Evolutionary conservation across 2,113 vertebrate genomes (phyloP), one percentile per base, ranked within the genome.

Genomic region (Myrmophylax atrothorax): DNA sequence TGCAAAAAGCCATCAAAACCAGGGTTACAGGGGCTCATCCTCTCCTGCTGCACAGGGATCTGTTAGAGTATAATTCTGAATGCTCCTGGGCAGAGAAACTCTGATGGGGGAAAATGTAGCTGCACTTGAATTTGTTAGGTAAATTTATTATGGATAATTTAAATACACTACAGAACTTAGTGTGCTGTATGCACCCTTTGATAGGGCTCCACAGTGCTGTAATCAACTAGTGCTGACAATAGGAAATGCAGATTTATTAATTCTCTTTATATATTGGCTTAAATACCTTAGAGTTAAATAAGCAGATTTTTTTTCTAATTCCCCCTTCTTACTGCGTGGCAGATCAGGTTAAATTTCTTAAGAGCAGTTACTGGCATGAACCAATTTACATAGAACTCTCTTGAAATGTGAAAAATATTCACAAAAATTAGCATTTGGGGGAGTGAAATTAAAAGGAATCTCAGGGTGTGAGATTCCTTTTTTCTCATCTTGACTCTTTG

Each of bases 221-320:
- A 89, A 93, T 94, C 96, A 96, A 93, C 90, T 31, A 33, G 68
- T 78, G 92, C 92, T 79, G 94, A 89, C 94, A 92, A 92, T 62
- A 67, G 80, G 84, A 95, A 96, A 93, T 76, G 88, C 76, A 92
- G 92, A 92, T 95, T 93, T 96, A 94, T 94, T 92, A 92, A 96
- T 94, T 93, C 83, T 82, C 86, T 93, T 93, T 89, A 46, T 94
- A 46, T 78, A 84, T 86, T 95, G 86, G 76, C 84, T 94, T 92
- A 94, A 96, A 96, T 76, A 84, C 76, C 25, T 9, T 64, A 42
- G 72, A 87, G 62, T 94, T 90, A 95, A 95, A 96, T 62, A 93
- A 92, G 93, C 64, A 91, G 89, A 18, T 29, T 79, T 82, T 69
- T 83, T 89, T 67, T 56, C 37, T 84, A 84, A 95, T 95, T 93